Evolutionary conservation across 2,113 vertebrate genomes (phyloP), one percentile per base, ranked within the genome.

Genomic region (Vombatus ursinus): DNA sequence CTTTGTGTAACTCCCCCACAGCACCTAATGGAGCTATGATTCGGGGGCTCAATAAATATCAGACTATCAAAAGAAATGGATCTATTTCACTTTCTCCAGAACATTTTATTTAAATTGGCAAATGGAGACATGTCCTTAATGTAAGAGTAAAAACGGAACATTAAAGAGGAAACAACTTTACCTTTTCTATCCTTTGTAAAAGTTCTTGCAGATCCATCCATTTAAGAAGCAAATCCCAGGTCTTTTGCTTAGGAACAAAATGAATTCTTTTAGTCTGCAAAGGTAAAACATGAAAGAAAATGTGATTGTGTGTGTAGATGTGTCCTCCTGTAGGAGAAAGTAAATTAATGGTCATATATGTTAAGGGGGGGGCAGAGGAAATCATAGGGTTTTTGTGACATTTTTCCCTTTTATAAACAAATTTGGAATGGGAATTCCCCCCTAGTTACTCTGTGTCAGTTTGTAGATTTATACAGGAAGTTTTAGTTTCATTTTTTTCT

Each of bases 371-470:
- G 25, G 23, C 28, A 44, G n/a, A 84, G 91, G 49, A 22, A 1
- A 22, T n/a, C n/a, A 96, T 28, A 93, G 52, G 28, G 9, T 93
- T 68, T 95, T 89, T 57, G 90, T 95, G 6, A 89, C 57, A 95
- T 94, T 53, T 96, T 90, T 94, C 97, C 94, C 96, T 97, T 95
- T 90, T 96, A 97, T 6, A 1, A 93, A 93, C 95, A 95, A 94
- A 96, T 97, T 96, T 97, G 97, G 96, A 22, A 0, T 98, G 98
- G 98, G 98, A 98, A 98, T 98, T 98, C 98, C 98, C 44, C 68
- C 57, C 96, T 92, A 51, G 90, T 48, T 94, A 68, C 14, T 95
- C 96, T 97, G 96, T 51, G 54, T 90, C 93, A 1, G 37, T 98
- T 98, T 98, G 97, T 98, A 98, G 77, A 94, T 98, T 97, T 98